Conservation (phyloP, 1,140 invertebrate species). For the Sweltsa coloradensis region DNA sequence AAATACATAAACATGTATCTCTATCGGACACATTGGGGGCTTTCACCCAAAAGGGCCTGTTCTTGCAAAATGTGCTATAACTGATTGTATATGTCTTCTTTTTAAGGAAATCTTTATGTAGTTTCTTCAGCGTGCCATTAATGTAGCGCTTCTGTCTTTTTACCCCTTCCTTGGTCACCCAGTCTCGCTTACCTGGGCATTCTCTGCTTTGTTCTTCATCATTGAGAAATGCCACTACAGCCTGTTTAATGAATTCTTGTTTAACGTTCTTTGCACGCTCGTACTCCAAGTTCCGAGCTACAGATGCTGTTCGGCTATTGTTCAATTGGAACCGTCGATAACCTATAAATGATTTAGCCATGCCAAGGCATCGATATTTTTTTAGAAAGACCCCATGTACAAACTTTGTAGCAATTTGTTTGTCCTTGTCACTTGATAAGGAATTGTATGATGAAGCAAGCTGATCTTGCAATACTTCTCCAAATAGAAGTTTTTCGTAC, state of each 20-base stretch:
- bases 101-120: slow-evolving; percentile 10
- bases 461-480: slow-evolving; percentile 10
- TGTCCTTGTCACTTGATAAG: slow-evolving; percentile 5
- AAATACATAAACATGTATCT: slow-evolving; percentile 15
- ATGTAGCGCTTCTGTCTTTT: slow-evolving; percentile 15
- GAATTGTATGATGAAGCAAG: slow-evolving; percentile 4
- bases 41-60: slow-evolving; percentile 13
- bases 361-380: slow-evolving; percentile 12
- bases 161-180: slow-evolving; percentile 7
- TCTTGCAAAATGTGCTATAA: slow-evolving; percentile 11
- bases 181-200: slow-evolving; percentile 15
- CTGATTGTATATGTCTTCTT: slow-evolving; percentile 9
- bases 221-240: slow-evolving; percentile 8
- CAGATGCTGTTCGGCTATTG: neutral
- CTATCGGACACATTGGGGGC: slow-evolving; percentile 11
- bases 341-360: slow-evolving; percentile 9
- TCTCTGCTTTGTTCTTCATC: slow-evolving; percentile 12
- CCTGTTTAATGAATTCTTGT: slow-evolving; percentile 10
- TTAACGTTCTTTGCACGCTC: neutral
- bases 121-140: slow-evolving; percentile 10
- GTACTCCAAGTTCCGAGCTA: slow-evolving; percentile 10
- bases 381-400: slow-evolving; percentile 12
- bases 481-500: slow-evolving; percentile 10
- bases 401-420: slow-evolving; percentile 7
- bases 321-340: slow-evolving; percentile 2